Percentiles rank a stretch among this genome's conserved stretches.
Evolutionary conservation across 1,140 invertebrate species (phyloP).

Genomic region (Heliconius melpomene): DNA sequence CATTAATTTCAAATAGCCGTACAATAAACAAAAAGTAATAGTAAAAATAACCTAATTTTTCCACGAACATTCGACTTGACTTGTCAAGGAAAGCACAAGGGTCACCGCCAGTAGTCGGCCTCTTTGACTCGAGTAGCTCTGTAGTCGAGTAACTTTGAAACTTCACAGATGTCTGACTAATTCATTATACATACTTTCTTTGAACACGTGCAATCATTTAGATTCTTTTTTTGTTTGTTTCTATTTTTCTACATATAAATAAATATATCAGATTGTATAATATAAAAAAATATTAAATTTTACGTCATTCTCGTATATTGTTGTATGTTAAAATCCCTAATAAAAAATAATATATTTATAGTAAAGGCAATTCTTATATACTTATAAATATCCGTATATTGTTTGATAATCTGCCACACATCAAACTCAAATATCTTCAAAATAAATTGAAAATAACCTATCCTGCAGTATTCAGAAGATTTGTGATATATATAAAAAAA

Average conservation of each 20-base stretch:
- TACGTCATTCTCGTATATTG: no score
- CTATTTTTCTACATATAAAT: neutral
- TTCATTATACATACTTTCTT: slow-evolving; percentile 9
- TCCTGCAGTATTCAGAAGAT: no score
- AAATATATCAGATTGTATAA: no score
- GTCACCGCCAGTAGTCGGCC: slow-evolving; percentile 13
- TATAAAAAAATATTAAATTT: no score
- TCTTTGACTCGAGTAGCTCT: slow-evolving; percentile 12
- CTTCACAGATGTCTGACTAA: slow-evolving; percentile 14
- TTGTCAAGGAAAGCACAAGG: slow-evolving; percentile 14
- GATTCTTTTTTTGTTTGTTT: neutral
- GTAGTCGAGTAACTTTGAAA: slow-evolving; percentile 6
- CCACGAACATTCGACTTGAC: slow-evolving; percentile 3
- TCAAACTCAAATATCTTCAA: no score
- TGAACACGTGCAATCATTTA: slow-evolving; percentile 9
- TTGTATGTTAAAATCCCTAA: no score
- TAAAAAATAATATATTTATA: no score
- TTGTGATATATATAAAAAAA: no score
- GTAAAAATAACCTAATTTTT: slow-evolving; percentile 6
- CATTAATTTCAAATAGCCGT: neutral
- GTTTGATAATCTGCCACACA: no score
- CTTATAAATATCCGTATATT: no score
- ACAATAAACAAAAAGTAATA: slow-evolving; percentile 2
- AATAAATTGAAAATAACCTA: no score
- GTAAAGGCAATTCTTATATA: no score